Conservation (phyloP, 2,797 vertebrate species). For the Bradypodion ventrale region DNA sequence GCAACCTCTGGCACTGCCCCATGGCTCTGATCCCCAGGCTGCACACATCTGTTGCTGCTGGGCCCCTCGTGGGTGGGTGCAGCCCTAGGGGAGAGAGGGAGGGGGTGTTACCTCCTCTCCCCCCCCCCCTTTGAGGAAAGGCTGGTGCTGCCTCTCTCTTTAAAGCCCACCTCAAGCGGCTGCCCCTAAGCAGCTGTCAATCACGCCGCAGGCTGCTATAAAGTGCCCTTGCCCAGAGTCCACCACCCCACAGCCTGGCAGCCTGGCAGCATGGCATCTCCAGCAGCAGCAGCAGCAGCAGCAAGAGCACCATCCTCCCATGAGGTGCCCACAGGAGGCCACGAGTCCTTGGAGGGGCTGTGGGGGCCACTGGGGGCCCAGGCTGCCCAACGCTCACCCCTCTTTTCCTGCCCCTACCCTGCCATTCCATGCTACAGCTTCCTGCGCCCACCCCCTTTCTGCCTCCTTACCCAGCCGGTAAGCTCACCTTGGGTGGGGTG, state of each 20-base stretch:
- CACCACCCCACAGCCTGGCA: accelerated
- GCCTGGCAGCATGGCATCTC: constrained; percentile 50
- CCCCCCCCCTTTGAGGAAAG: too few relatives aligned
- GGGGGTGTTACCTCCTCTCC: too few relatives aligned
- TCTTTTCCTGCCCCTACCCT: not conserved
- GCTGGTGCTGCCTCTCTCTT: not conserved
- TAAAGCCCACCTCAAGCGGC: not conserved
- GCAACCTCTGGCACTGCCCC: too few relatives aligned
- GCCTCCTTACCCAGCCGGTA: constrained; percentile 50
- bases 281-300: too few relatives aligned
- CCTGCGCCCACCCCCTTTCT: not conserved
- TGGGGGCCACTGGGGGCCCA: not conserved
- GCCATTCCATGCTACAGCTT: constrained; percentile 39
- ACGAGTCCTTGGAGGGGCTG: accelerated
- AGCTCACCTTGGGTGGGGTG: not conserved
- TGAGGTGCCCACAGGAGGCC: not conserved
- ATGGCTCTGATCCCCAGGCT: too few relatives aligned
- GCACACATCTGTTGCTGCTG: too few relatives aligned
- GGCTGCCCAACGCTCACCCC: not conserved
- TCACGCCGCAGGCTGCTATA: not conserved
- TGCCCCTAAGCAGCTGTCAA: not conserved
- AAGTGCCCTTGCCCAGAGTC: not conserved
- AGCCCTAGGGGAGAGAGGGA: too few relatives aligned
- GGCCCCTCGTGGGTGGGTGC: too few relatives aligned
- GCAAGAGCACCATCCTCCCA: too few relatives aligned